Percentiles rank a stretch among this genome's conserved stretches.
These are phyloP conservation scores for Magallana nippona DNA, from an alignment of 2,888 invertebrate genomes.

Conservation along the genomic window DNA sequence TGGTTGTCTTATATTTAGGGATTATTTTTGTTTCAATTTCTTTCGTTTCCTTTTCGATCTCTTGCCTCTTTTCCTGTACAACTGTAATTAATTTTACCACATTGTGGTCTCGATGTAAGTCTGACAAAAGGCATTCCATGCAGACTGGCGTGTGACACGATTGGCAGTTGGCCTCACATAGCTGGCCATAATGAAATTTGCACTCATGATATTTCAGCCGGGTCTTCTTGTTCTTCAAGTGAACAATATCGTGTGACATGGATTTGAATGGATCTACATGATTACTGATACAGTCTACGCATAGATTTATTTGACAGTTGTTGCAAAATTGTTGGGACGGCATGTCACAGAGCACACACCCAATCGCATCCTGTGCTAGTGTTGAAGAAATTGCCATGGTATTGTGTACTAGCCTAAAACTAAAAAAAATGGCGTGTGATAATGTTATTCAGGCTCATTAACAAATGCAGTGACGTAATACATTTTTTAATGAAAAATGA, in stretches of 20 bases:
- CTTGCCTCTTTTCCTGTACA: background rate
- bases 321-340: conserved; percentile 4
- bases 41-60: background rate
- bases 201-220: background rate
- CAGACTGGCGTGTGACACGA: background rate
- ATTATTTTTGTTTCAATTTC: background rate
- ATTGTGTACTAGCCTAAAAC: too few relatives aligned
- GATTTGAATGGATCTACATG: background rate
- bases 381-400: background rate
- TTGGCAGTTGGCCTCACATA: background rate
- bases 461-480: too few relatives aligned
- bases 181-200: background rate
- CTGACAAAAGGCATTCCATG: background rate
- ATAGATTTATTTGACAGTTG: background rate
- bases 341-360: background rate
- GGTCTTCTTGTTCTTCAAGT: background rate
- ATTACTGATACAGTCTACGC: conserved; percentile 3
- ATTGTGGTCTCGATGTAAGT: background rate
- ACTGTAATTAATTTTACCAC: background rate
- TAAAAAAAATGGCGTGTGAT: too few relatives aligned
- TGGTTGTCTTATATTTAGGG: background rate
- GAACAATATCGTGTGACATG: background rate
- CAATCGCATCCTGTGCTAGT: background rate
- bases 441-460: too few relatives aligned
- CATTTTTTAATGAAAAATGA: too few relatives aligned